Evolutionary conservation across 2,113 vertebrate genomes (phyloP), one percentile per base, ranked within the genome.

Genomic region (Pantherophis guttatus): DNA sequence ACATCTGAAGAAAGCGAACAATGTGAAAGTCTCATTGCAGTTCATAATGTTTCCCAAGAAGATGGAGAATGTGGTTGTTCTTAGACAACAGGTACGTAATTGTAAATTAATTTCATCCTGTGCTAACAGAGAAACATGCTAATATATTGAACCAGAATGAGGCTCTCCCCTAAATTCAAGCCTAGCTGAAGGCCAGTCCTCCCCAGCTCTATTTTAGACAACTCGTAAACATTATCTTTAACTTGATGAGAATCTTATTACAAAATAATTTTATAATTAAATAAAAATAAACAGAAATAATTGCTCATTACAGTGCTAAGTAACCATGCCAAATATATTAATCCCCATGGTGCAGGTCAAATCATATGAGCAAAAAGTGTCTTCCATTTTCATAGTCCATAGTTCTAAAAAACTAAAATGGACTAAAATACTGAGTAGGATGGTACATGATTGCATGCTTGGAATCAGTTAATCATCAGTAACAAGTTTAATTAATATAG

Each of bases 11-110:
- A 99, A 97, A 98, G 96, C 0, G 99, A 99, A 91, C 99, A 99
- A 96, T 98, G 98, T 92, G 98, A 99, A 97, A 99, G 99, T 97
- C 98, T 99, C 87, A 99, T 99, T 95, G 98, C 99, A 93, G 97
- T 99, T 94, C 98, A 99, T 50, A 96, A 95, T 50, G 97, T 98
- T 96, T 98, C 98, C 94, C 98, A 98, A 91, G 97, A 98, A 88
- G 97, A 98, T 93, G 97, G 97, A 90, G 96, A 96, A 10, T 96
- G 95, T 95, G 98, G 98, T 97, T 98, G 97, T 95, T 98, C 97
- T 5, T 98, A 98, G 98, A 95, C 57, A 91, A 75, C 93, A 96
- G 96, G 95, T 97, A 94, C 54, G 86, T 24, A 85, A 58, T 75
- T 81, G 29, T 52, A 87, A 81, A 87, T 26, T 57, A 44, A 23